Evolutionary conservation across 2,888 invertebrate genomes (phyloP), one percentile per base, ranked within the genome.

Genomic region (Calliphora vomitoria): DNA sequence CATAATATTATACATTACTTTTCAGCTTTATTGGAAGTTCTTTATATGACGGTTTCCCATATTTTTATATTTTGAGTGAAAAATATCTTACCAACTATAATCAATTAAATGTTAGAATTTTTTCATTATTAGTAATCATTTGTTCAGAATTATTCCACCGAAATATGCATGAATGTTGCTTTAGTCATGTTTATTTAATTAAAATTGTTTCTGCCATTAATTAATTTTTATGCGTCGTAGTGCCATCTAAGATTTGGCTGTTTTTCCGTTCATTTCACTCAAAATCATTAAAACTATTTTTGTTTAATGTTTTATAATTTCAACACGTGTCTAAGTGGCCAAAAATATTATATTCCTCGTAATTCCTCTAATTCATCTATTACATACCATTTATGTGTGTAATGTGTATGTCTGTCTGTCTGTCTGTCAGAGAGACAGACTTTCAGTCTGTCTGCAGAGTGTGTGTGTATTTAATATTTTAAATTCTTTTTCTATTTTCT

Each of bases 271-370:
- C 20, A 35, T 58, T 47, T 25, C 15, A 58, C 25, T 60, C 25
- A 38, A 66, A 76, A 71, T 71, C 55, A 76, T 71, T 76, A 76
- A 85, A 75, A 53, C 25, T 68, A 47, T 85, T 80, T 72, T 72
- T 58, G 58, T 66, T 68, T 13, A 15, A 47, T 62, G 8, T 62
- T 74, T 72, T 44, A 68, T 60, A 80, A 79, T 86, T 38, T 15
- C 75, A 79, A 86, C 86, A 86, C 86, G 86, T 86, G 86, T 50
- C 71, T 80, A 86, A 86, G 82, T 71, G 82, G 82, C 64, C 50
- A 80, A 82, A 81, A 69, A 76, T n/a, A 41, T 35, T 72, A 18
- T n/a, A 38, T 35, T 20, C 50, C 38, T 64, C 62, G 4, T 5
- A 44, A 58, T 68, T 78, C 41, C 11, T 50, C 20, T 53, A 31